Evolutionary conservation across 92 coral and sea anemone species (phyloP).

Genomic region (Nematostella vectensis): DNA sequence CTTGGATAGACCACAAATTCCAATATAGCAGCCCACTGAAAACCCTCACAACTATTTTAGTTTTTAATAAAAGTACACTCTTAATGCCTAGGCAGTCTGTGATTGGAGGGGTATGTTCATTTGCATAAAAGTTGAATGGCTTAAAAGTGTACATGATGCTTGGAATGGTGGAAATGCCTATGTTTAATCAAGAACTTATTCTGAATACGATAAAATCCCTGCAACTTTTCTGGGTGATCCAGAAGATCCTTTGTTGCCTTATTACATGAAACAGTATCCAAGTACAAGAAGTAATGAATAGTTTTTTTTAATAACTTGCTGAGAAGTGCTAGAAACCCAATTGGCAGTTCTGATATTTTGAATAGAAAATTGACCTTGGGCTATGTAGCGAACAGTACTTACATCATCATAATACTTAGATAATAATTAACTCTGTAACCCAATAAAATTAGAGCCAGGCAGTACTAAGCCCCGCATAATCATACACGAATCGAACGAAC

Average conservation of each 20-base stretch:
- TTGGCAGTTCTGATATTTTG: constrained; percentile 35
- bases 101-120: constrained; percentile 40
- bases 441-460: too few species aligned
- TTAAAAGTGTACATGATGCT: constrained; percentile 41
- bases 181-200: constrained; percentile 25
- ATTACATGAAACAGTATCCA: constrained; percentile 48
- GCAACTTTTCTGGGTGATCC: constrained; percentile 48
- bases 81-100: constrained; percentile 58
- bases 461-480: too few species aligned
- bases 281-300: constrained; percentile 15
- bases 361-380: constrained; percentile 23
- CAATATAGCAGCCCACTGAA: constrained; percentile 45
- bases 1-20: constrained; percentile 69
- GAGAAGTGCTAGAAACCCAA: constrained; percentile 34
- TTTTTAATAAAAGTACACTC: constrained; percentile 50
- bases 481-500: too few species aligned
- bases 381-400: too few species aligned
- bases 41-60: constrained; percentile 51
- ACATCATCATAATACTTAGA: too few species aligned
- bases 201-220: constrained; percentile 47
- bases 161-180: constrained; percentile 18
- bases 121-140: constrained; percentile 35
- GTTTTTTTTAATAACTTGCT: constrained; percentile 43
- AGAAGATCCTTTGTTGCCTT: constrained; percentile 42
- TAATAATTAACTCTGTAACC: too few species aligned